phyloP scores from a whole-genome alignment of 2,888 invertebrate genomes.

The Philonicus albiceps region DNA sequence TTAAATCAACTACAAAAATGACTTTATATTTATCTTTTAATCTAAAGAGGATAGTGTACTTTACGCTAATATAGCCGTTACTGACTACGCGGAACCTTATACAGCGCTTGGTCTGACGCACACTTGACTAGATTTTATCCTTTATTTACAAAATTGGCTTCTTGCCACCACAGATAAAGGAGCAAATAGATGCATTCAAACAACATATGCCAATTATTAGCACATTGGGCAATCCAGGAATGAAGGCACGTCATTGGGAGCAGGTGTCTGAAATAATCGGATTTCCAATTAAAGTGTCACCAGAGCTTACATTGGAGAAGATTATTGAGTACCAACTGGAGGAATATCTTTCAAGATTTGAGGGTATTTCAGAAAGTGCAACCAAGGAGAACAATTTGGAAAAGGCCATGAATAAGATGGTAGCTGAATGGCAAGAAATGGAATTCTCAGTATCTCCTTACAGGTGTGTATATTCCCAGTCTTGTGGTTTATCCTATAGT shows the following conservation, averaged over 20 bases:
- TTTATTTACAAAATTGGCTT: neutral
- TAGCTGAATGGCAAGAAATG: slow-evolving; percentile 86
- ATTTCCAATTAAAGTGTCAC: slow-evolving; percentile 86
- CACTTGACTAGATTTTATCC: no score
- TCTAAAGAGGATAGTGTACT: no score
- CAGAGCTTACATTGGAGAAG: slow-evolving; percentile 81
- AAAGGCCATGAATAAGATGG: slow-evolving; percentile 88
- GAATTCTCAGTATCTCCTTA: slow-evolving; percentile 77
- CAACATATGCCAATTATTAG: slow-evolving; percentile 90
- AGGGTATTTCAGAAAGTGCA: slow-evolving; percentile 91
- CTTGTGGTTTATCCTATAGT: neutral
- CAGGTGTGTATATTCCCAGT: slow-evolving; percentile 58
- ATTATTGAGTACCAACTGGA: slow-evolving; percentile 90
- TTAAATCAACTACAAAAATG: no score
- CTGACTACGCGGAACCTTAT: no score
- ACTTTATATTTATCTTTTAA: no score
- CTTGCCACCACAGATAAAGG: slow-evolving; percentile 52
- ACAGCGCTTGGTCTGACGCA: no score
- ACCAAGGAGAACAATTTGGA: slow-evolving; percentile 95
- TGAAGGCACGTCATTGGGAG: slow-evolving; percentile 93
- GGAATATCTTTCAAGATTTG: slow-evolving; percentile 89
- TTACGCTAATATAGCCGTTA: no score
- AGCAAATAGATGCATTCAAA: slow-evolving; percentile 85
- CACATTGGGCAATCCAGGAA: slow-evolving; percentile 93
- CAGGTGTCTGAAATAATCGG: slow-evolving; percentile 94